phyloP scores from a whole-genome alignment of 1,140 invertebrate genomes.

The Sinella curviseta region DNA sequence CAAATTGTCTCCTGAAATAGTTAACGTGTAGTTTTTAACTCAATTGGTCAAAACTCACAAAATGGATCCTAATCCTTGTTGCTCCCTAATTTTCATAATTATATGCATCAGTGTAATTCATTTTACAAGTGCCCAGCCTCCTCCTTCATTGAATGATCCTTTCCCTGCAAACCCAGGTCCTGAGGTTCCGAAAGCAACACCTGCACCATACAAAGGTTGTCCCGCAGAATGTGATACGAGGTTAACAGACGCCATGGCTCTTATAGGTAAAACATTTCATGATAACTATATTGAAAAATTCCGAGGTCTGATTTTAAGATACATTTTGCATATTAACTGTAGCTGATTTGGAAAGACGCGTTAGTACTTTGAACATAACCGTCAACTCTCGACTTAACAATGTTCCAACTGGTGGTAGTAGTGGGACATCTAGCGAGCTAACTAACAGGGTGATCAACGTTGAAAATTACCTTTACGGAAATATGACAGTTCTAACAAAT shows the following conservation, averaged over 20 bases:
- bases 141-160: not conserved
- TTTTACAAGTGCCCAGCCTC: too few relatives aligned
- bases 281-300: not conserved
- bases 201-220: not conserved
- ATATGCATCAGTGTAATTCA: too few relatives aligned
- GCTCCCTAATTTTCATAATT: too few relatives aligned
- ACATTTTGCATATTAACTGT: not conserved
- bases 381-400: not conserved
- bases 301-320: not conserved
- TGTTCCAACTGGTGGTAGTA: not conserved
- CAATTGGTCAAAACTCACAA: too few relatives aligned
- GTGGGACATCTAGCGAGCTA: not conserved
- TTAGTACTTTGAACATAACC: not conserved
- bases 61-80: not conserved
- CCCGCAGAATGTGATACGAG: not conserved
- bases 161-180: not conserved
- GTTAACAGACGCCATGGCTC: not conserved
- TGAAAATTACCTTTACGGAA: constrained; percentile 1
- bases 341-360: not conserved
- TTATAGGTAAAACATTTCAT: not conserved
- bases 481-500: not conserved
- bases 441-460: not conserved
- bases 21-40: too few relatives aligned
- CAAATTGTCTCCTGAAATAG: too few relatives aligned
- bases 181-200: not conserved